Conservation (phyloP, 30 jellyfish, hydroid and myxozoan genomes). For the Rhopilema esculentum region DNA sequence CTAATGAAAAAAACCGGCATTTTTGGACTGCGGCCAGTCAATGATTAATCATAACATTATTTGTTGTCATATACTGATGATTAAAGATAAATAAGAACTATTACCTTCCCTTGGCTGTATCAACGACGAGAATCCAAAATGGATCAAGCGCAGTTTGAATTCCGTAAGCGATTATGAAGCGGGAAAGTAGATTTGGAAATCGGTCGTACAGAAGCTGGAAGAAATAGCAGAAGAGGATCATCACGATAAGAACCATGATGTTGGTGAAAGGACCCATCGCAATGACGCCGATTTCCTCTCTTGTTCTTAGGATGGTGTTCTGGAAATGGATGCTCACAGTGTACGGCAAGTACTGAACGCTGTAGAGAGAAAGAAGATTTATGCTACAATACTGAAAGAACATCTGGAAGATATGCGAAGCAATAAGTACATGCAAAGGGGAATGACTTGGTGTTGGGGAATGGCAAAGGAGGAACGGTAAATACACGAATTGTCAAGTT, state of each 20-base stretch:
- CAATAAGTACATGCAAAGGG: background rate
- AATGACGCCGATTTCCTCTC: slow-evolving; percentile 88
- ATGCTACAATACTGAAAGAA: background rate
- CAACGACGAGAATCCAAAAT: slow-evolving; percentile 84
- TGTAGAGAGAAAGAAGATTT: slow-evolving; percentile 19
- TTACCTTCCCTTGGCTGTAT: slow-evolving; percentile 84
- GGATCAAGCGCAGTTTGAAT: slow-evolving; percentile 92
- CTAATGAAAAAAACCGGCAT: too few species aligned
- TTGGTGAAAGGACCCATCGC: slow-evolving; percentile 94
- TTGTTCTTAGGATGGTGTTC: slow-evolving; percentile 87
- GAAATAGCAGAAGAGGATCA: slow-evolving; percentile 77
- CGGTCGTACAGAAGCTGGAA: slow-evolving; percentile 81
- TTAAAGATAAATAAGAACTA: background rate
- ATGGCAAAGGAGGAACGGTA: too few species aligned
- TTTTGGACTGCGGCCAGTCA: too few species aligned
- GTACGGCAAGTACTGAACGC: slow-evolving; percentile 90
- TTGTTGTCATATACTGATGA: background rate
- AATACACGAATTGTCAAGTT: too few species aligned
- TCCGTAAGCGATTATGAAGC: slow-evolving; percentile 90
- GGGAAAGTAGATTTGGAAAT: slow-evolving; percentile 80
- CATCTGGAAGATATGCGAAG: background rate
- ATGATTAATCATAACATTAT: background rate
- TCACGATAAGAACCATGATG: slow-evolving; percentile 50
- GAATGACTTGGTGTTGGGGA: too few species aligned
- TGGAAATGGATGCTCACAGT: slow-evolving; percentile 88